Evolutionary conservation across 2,797 vertebrate species (phyloP).

Genomic region (Microhierax caerulescens): DNA sequence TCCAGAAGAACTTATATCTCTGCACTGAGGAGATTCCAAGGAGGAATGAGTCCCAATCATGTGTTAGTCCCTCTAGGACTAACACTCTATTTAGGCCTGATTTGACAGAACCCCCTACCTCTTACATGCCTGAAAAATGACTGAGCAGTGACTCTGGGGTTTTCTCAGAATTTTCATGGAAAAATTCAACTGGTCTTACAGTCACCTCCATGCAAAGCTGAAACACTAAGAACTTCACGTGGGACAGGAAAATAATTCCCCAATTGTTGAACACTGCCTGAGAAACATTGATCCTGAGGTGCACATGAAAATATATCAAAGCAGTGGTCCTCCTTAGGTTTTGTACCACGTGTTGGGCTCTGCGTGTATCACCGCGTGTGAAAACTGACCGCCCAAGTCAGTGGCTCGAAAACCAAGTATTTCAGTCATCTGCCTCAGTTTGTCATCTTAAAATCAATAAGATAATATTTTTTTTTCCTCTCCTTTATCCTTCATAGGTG

Average conservation of each 20-base stretch:
- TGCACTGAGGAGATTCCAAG: neutral
- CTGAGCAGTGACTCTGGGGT: neutral
- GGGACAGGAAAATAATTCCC: neutral
- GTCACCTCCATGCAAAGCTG: neutral
- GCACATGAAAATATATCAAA: neutral
- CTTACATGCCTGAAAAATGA: neutral
- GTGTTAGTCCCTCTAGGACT: neutral
- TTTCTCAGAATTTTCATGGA: neutral
- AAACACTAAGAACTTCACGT: neutral
- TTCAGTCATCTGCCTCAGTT: neutral
- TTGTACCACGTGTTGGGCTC: neutral
- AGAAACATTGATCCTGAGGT: neutral
- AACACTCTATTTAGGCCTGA: neutral
- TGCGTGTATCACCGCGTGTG: neutral
- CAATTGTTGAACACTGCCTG: neutral
- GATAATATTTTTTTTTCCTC: neutral
- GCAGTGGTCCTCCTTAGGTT: neutral
- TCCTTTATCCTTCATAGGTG: neutral
- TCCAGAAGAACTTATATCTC: neutral
- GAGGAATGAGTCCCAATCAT: neutral
- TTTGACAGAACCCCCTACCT: neutral
- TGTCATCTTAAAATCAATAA: neutral
- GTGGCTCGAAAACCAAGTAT: neutral
- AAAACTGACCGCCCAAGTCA: neutral
- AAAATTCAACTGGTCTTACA: neutral